Evolutionary conservation across 2,888 invertebrate species (phyloP).

Genomic region (Acanthosepion esculentum): DNA sequence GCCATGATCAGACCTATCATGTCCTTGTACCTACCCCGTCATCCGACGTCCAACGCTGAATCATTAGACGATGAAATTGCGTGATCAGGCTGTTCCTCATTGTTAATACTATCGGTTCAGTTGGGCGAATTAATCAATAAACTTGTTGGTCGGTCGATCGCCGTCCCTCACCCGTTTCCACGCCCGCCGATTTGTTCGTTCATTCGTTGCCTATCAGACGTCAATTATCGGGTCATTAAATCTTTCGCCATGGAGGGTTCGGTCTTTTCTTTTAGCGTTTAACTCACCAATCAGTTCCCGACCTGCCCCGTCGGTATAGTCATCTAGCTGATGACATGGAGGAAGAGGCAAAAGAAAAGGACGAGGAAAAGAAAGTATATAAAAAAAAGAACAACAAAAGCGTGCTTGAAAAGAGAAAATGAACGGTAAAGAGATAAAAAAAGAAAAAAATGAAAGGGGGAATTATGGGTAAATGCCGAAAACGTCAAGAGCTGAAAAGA

Average conservation of each 20-base stretch:
- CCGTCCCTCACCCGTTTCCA: not conserved
- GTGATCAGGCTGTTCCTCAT: not conserved
- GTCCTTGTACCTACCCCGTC: not conserved
- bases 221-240: not conserved
- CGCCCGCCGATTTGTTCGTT: not conserved
- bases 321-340: not conserved
- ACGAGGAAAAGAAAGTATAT: not conserved
- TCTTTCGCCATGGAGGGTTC: not conserved
- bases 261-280: not conserved
- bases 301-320: not conserved
- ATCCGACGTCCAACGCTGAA: not conserved
- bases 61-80: not conserved
- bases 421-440: not conserved
- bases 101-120: slow-evolving; percentile 33
- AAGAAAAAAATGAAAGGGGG: not conserved
- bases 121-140: not conserved
- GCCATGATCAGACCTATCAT: not conserved
- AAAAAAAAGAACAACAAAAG: no score
- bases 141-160: not conserved
- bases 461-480: no score
- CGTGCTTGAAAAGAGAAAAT: no score
- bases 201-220: slow-evolving; percentile 21
- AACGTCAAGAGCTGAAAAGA: not conserved
- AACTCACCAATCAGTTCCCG: not conserved
- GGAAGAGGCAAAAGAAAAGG: not conserved